Evolutionary conservation across 2,888 invertebrate species (phyloP).

Genomic region (Macropis europaea): DNA sequence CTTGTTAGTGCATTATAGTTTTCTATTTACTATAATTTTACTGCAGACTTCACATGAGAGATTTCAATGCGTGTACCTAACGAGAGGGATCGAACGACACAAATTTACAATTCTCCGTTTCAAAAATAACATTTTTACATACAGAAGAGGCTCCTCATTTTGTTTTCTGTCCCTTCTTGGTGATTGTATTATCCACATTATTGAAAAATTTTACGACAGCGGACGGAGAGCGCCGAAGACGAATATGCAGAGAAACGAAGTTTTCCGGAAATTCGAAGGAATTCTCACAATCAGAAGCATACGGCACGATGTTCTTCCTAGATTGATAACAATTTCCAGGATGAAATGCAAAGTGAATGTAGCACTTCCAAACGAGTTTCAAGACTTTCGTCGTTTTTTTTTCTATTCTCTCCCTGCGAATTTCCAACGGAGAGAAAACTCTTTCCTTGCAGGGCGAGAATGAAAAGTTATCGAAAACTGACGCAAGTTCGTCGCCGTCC

Average conservation of each 20-base stretch:
- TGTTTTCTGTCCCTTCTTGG: too few species aligned
- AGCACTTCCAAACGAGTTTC: slow-evolving; percentile 50
- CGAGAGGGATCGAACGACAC: too few species aligned
- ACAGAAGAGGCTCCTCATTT: too few species aligned
- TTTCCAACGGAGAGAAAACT: slow-evolving; percentile 1
- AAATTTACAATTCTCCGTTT: too few species aligned
- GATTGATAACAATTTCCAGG: slow-evolving; percentile 58
- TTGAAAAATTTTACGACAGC: too few species aligned
- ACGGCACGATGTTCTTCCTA: slow-evolving; percentile 17
- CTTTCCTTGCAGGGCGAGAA: not conserved
- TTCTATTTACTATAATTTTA: too few species aligned
- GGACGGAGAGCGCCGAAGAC: slow-evolving; percentile 1
- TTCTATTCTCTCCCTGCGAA: not conserved
- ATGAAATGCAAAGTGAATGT: slow-evolving; percentile 53
- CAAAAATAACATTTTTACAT: too few species aligned
- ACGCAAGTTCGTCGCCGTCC: slow-evolving; percentile 4
- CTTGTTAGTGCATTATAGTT: too few species aligned
- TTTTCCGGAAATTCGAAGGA: slow-evolving; percentile 20
- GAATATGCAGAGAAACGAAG: slow-evolving; percentile 28
- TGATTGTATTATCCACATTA: too few species aligned
- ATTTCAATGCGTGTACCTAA: too few species aligned
- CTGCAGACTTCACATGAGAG: too few species aligned
- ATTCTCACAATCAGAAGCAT: slow-evolving; percentile 31
- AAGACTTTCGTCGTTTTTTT: slow-evolving; percentile 29
- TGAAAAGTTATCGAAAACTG: slow-evolving; percentile 24